These are phyloP conservation scores for Eufriesea mexicana DNA, from an alignment of 1,140 invertebrate genomes.

Conservation along the genomic window DNA sequence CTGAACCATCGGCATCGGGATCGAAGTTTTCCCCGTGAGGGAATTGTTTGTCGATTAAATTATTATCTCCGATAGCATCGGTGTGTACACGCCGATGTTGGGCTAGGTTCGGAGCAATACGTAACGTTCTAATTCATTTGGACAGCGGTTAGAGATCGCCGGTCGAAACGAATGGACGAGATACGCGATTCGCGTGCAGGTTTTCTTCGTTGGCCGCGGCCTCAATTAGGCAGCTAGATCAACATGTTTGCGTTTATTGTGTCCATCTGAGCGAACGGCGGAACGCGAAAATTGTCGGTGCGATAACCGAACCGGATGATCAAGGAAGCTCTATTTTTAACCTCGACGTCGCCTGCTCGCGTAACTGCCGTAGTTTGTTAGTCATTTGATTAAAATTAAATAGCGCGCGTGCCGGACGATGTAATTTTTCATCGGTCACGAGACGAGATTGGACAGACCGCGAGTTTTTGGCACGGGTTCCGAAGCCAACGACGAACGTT, in stretches of 20 bases:
- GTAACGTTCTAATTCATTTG: background rate
- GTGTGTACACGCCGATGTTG: background rate
- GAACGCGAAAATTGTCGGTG: background rate
- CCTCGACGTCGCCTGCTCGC: background rate
- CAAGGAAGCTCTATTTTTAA: background rate
- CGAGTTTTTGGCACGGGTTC: constrained; percentile 23
- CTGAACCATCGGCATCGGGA: background rate
- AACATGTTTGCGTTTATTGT: background rate
- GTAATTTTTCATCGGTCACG: constrained; percentile 21
- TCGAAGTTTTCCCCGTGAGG: background rate
- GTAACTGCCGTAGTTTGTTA: no score
- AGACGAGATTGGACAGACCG: background rate
- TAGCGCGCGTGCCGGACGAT: background rate
- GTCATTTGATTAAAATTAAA: constrained; percentile 20
- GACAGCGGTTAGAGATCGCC: background rate
- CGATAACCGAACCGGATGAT: background rate
- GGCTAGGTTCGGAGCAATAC: background rate
- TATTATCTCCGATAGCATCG: background rate
- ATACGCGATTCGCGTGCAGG: no score
- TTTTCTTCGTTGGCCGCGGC: background rate
- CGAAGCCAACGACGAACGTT: background rate
- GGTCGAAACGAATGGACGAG: background rate
- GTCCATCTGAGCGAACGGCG: background rate
- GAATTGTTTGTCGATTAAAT: constrained; percentile 8
- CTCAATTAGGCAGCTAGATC: background rate